Base-by-base conservation (phyloP, 2,113 vertebrate genomes). In the Rhinogobius similis region DNA sequence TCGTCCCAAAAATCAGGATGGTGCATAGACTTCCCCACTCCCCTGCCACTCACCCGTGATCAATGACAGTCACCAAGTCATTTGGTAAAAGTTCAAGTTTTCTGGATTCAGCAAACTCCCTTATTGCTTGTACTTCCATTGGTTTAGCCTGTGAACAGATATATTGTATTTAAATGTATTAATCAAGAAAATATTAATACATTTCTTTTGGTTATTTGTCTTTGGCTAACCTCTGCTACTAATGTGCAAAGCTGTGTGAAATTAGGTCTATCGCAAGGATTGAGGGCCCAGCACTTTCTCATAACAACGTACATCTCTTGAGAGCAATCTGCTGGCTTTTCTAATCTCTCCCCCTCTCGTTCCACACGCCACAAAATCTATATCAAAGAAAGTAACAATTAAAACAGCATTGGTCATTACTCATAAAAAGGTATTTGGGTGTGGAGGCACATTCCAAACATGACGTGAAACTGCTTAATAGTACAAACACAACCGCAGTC, bases 281-380 rank as follows among this genome's bases (percentile, higher is more conserved):
- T 87, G 48, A 82, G 86, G 38, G 94, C 92, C 95, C 95, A 97
- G 81, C 95, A 97, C 65, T 87, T 93, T 70, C 91, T 81, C 77
- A 94, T 95, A 4, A 96, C 62, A 7, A 8, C 0, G n/a, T 95
- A 96, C 38, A 96, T 55, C 43, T 93, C 93, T 61, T 90, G 91
- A 2, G 95, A 94, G 68, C 95, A 96, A 64, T 96, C 92, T 0
- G 78, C 68, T 0, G 95, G 94, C 13, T 87, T 91, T 50, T 92
- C 93, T 66, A 97, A 82, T 0, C 94, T 91, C 13, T 93, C 92
- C 0, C 93, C 92, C 6, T 95, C 94, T 0, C 90, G 81, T 29
- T 96, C 95, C 26, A 96, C 88, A 0, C 90, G 90, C 73, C 83
- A 89, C 64, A 96, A 75, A 52, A 97, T 96, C 93, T 96, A 75